Conservation (phyloP, 1,140 invertebrate genomes). For the Caenorhabditis tropicalis region DNA sequence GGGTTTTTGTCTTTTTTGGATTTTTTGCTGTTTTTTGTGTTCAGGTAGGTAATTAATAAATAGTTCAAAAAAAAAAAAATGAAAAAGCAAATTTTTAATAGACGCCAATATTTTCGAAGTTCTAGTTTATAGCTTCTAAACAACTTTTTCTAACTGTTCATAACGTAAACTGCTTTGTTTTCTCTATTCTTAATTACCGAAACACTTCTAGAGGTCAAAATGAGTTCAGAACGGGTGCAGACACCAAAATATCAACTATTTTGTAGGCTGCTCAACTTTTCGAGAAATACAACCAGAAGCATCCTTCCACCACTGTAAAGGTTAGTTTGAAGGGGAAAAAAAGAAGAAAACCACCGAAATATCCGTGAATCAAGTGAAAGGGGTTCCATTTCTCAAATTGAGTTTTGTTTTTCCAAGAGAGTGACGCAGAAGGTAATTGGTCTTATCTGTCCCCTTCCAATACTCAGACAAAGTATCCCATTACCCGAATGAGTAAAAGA, state of each 20-base stretch:
- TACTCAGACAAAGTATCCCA: conserved; percentile 3
- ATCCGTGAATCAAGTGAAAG: not conserved
- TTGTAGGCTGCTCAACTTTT: conserved; percentile 18
- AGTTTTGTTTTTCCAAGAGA: not conserved
- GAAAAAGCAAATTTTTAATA: not conserved
- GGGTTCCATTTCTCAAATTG: conserved; percentile 14
- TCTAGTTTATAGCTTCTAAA: too few relatives aligned
- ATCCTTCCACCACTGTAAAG: conserved; percentile 7
- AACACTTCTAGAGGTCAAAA: not conserved
- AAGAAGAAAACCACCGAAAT: not conserved
- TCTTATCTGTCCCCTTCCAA: not conserved
- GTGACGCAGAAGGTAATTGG: not conserved
- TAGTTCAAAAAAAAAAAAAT: not conserved
- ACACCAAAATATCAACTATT: not conserved
- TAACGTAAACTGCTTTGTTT: not conserved
- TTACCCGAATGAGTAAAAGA: conserved; percentile 18
- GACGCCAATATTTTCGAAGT: not conserved
- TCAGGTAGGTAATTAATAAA: not conserved
- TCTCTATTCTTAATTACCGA: not conserved
- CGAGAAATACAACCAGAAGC: not conserved
- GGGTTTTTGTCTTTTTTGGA: not conserved
- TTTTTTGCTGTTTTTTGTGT: not conserved
- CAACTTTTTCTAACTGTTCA: not conserved
- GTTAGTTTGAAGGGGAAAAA: not conserved
- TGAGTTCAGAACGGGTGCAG: not conserved